phyloP scores from a whole-genome alignment of 2,113 vertebrate genomes.

The Phoxinus phoxinus region DNA sequence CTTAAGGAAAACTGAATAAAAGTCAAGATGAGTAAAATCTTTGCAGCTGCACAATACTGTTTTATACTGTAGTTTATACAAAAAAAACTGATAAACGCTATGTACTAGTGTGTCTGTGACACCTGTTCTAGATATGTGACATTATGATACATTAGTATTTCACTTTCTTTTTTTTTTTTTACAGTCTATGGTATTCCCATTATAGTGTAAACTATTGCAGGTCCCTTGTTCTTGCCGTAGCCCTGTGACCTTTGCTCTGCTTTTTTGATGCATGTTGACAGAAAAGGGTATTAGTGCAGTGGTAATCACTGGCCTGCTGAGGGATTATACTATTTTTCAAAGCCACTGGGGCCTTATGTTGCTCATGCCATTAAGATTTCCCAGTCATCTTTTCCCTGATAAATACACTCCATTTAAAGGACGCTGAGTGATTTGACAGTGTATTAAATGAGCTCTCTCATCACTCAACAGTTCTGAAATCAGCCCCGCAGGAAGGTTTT shows the following conservation, averaged over 20 bases:
- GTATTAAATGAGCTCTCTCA: slow-evolving; percentile 8
- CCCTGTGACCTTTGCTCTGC: slow-evolving; percentile 36
- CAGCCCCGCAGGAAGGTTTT: neutral
- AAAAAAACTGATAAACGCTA: neutral
- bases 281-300: slow-evolving; percentile 58
- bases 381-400: neutral
- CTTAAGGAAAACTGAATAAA: too few species aligned
- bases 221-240: neutral
- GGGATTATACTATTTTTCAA: slow-evolving; percentile 65
- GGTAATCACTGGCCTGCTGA: slow-evolving; percentile 62
- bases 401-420: neutral
- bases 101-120: neutral
- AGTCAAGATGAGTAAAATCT: too few species aligned
- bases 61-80: neutral
- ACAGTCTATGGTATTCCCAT: too few species aligned
- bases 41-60: too few species aligned
- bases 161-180: too few species aligned
- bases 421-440: slow-evolving; percentile 22
- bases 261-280: slow-evolving; percentile 55
- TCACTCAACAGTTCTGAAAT: slow-evolving; percentile 10
- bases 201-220: neutral
- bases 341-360: slow-evolving; percentile 52
- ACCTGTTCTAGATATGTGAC: slow-evolving; percentile 1
- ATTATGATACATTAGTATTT: neutral
- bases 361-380: slow-evolving; percentile 19